phyloP scores from a whole-genome alignment of 2,888 invertebrate species.

The Polyommatus iphigenia region DNA sequence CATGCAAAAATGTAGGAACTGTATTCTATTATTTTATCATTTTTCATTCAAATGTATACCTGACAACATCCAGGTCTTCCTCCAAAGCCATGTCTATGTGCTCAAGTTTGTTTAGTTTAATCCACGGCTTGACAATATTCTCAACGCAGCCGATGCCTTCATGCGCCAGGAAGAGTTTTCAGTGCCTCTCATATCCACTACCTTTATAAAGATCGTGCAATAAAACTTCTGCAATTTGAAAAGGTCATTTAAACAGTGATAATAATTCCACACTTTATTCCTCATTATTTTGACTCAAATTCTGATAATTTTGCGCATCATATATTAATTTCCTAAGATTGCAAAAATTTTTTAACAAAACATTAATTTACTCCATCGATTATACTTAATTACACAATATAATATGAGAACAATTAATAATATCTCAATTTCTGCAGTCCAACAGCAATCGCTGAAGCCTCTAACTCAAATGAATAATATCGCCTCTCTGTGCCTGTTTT shows the following conservation, averaged over 20 bases:
- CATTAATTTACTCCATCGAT: too few relatives aligned
- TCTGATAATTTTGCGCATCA: slow-evolving; percentile 4
- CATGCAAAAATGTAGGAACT: background rate
- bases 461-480: too few relatives aligned
- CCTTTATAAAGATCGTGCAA: slow-evolving; percentile 35
- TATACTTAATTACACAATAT: too few relatives aligned
- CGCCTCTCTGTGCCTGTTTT: too few relatives aligned
- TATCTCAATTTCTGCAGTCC: too few relatives aligned
- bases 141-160: slow-evolving; percentile 31
- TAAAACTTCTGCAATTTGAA: slow-evolving; percentile 36
- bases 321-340: too few relatives aligned
- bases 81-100: slow-evolving; percentile 15
- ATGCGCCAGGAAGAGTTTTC: slow-evolving; percentile 32
- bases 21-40: background rate
- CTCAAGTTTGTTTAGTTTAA: slow-evolving; percentile 25
- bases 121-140: slow-evolving; percentile 36
- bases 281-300: slow-evolving; percentile 36
- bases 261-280: slow-evolving; percentile 37
- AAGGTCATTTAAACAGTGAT: slow-evolving; percentile 37
- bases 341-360: too few relatives aligned
- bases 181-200: slow-evolving; percentile 35
- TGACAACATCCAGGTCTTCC: slow-evolving; percentile 22
- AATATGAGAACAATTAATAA: too few relatives aligned
- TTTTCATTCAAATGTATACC: background rate
- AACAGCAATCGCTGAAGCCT: too few relatives aligned